Percentiles rank a stretch among this genome's conserved stretches.
These are phyloP conservation scores for Clarias macrocephalus DNA, from an alignment of 2,113 vertebrate species.

Conservation along the genomic window DNA sequence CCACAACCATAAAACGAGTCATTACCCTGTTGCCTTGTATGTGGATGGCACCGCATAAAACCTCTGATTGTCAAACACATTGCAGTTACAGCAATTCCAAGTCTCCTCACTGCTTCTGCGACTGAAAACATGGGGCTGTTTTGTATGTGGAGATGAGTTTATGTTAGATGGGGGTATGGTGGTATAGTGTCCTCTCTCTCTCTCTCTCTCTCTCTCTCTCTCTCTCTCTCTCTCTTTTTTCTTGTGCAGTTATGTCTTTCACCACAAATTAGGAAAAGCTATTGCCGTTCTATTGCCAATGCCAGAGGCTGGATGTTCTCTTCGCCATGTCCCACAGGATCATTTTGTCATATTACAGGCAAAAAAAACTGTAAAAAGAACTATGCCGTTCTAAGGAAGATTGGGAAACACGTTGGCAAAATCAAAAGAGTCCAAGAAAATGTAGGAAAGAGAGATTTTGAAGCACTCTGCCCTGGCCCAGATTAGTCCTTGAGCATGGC, in stretches of 20 bases:
- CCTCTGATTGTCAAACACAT: slow-evolving; percentile 73
- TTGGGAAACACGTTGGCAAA: too few relatives aligned
- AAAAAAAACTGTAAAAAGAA: not conserved
- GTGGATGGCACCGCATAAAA: slow-evolving; percentile 59
- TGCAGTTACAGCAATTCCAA: slow-evolving; percentile 64
- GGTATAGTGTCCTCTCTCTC: slow-evolving; percentile 2
- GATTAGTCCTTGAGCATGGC: slow-evolving; percentile 39
- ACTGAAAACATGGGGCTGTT: slow-evolving; percentile 63
- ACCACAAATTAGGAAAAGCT: slow-evolving; percentile 18
- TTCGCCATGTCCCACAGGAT: slow-evolving; percentile 23
- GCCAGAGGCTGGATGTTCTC: slow-evolving; percentile 1
- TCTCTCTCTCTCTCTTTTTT: slow-evolving; percentile 15
- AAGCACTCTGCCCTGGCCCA: slow-evolving; percentile 5
- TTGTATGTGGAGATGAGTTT: slow-evolving; percentile 31
- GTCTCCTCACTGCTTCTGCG: slow-evolving; percentile 64
- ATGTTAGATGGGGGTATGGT: slow-evolving; percentile 15
- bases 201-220: slow-evolving; percentile 33
- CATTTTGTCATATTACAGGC: slow-evolving; percentile 24
- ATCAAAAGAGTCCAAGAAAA: slow-evolving; percentile 4
- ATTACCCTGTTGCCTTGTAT: slow-evolving; percentile 43
- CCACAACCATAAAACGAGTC: slow-evolving; percentile 31
- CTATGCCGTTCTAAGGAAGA: not conserved
- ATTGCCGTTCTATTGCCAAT: not conserved
- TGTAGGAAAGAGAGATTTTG: not conserved
- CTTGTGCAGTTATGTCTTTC: slow-evolving; percentile 40